Base-by-base conservation (phyloP, 2,888 invertebrate genomes). In the Phortica okadai region DNA sequence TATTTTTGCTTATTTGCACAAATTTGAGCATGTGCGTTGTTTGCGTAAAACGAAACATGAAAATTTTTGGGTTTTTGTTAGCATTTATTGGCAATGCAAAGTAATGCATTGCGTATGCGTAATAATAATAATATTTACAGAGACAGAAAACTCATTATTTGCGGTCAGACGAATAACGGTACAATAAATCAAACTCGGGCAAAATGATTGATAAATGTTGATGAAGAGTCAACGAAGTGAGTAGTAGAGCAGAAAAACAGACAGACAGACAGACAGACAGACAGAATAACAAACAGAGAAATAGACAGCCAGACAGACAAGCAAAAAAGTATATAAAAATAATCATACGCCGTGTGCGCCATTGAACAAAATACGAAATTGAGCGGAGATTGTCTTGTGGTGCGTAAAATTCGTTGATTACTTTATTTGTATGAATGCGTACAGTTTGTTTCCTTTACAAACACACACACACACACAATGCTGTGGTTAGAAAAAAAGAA, bases 341-440 rank as follows among this genome's bases (percentile, higher is more conserved):
- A 59, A 59, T 59, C 59, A 59, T 59, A 59, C 59, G 59, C 59
- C 42, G n/a, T 66, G 25, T n/a, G 21, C 8, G 66, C 66, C 16
- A 25, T 66, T 7, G 66, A 8, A 66, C 62, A 21, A 25, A 25
- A 33, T 33, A 33, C 66, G 42, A 11, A 66, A 33, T 8, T 33
- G 41, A 11, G 41, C 50, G 16, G 33, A 59, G 72, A 16, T 62
- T 64, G 74, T 74, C 44, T 54, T 45, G 44, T 69, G 45, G 62
- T 16, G 76, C 74, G 69, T 54, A 69, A 74, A 74, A 76, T 76
- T 74, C 76, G 74, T 74, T 76, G 76, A 76, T 76, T 74, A 50
- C 76, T 74, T 76, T 76, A 76, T 76, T 76, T 76, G 45, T 74
- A 64, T 42, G 64, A 62, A 16, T 50, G 44, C 74, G n/a, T 70